Evolutionary conservation across 2,888 invertebrate species (phyloP).

Genomic region (Agrilus biguttatus): DNA sequence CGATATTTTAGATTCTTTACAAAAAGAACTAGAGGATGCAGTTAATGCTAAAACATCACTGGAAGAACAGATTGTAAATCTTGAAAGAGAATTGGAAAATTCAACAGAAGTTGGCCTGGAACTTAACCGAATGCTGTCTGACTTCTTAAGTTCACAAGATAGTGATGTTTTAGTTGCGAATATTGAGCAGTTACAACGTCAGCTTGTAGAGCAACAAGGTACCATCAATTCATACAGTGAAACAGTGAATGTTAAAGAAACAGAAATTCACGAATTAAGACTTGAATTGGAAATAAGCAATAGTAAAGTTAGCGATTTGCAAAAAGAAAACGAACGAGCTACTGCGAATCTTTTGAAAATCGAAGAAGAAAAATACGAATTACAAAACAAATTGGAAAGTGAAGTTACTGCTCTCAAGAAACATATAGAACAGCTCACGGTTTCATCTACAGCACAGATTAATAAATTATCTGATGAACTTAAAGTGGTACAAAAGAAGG

Average conservation of each 20-base stretch:
- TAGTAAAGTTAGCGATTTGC: constrained; percentile 26
- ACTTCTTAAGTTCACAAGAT: constrained; percentile 52
- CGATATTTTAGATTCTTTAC: constrained; percentile 54
- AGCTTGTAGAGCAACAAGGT: constrained; percentile 48
- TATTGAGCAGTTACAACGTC: constrained; percentile 49
- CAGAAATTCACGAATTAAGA: constrained; percentile 38
- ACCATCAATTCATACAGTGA: constrained; percentile 38
- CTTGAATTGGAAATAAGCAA: constrained; percentile 26
- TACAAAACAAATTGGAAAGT: constrained; percentile 26
- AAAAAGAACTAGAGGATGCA: constrained; percentile 44
- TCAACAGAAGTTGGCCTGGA: constrained; percentile 71
- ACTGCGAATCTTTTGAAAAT: constrained; percentile 24
- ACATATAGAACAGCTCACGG: constrained; percentile 24
- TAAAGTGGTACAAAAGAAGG: constrained; percentile 27
- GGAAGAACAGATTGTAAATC: constrained; percentile 51
- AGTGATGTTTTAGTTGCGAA: constrained; percentile 47
- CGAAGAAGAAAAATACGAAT: constrained; percentile 29
- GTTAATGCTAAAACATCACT: constrained; percentile 34
- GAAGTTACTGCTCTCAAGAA: constrained; percentile 17
- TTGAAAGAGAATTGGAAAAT: constrained; percentile 64
- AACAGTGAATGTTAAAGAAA: constrained; percentile 36
- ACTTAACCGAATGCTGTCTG: constrained; percentile 50
- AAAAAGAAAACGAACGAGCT: constrained; percentile 27
- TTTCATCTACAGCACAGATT: constrained; percentile 23
- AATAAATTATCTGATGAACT: constrained; percentile 34